These are phyloP conservation scores for Atrina japonica DNA, from an alignment of 2,888 invertebrate genomes.

Conservation along the genomic window DNA sequence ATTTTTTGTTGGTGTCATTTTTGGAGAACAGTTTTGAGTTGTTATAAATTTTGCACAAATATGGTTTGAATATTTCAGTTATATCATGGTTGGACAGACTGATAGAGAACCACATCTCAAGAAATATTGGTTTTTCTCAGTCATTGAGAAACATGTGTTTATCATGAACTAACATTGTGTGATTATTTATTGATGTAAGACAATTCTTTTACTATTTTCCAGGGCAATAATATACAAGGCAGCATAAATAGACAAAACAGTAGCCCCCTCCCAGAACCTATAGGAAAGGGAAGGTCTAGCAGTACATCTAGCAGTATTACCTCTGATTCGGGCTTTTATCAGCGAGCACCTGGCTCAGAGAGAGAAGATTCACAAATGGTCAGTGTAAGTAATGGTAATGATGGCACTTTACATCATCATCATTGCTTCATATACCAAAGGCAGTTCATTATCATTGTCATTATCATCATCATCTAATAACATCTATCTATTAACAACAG, in stretches of 20 bases:
- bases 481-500: too few species aligned
- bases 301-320: constrained; percentile 75
- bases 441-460: not conserved
- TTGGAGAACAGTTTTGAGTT: too few species aligned
- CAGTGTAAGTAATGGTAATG: constrained; percentile 27
- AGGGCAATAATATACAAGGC: constrained; percentile 37
- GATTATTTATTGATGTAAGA: too few species aligned
- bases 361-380: constrained; percentile 79
- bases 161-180: too few species aligned
- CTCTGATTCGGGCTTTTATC: constrained; percentile 72
- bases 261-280: constrained; percentile 76
- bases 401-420: constrained; percentile 13
- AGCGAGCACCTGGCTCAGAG: constrained; percentile 80
- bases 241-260: constrained; percentile 44
- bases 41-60: too few species aligned
- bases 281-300: constrained; percentile 80
- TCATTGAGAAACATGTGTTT: too few species aligned
- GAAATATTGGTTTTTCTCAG: too few species aligned
- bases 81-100: too few species aligned
- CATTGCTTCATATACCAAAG: not conserved
- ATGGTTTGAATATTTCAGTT: too few species aligned
- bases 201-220: too few species aligned
- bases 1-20: too few species aligned
- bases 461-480: not conserved
- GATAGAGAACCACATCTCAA: too few species aligned